phyloP scores from a whole-genome alignment of 2,797 vertebrate species.

The Epinephelus awoara region DNA sequence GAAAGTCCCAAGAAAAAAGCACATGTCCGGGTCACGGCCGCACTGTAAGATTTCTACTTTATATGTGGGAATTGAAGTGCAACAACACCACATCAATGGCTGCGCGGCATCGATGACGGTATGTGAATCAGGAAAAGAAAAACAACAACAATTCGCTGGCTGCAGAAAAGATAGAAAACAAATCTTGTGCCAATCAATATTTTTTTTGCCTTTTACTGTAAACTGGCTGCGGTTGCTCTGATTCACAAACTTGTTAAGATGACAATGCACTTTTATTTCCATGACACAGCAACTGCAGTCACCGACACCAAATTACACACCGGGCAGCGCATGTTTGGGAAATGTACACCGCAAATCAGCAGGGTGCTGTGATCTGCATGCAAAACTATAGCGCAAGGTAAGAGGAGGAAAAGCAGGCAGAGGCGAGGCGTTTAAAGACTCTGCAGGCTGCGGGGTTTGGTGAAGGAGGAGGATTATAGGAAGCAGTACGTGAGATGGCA shows the following conservation, averaged over 20 bases:
- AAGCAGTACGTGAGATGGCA: constrained; percentile 67
- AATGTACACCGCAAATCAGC: constrained; percentile 60
- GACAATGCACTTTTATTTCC: constrained; percentile 65
- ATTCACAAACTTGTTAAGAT: constrained; percentile 67
- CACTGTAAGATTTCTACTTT: constrained; percentile 32
- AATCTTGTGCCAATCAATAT: constrained; percentile 31
- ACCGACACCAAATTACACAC: constrained; percentile 61
- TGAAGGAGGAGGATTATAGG: constrained; percentile 48
- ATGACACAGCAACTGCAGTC: constrained; percentile 57
- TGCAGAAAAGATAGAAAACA: constrained; percentile 22
- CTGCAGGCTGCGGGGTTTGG: constrained; percentile 42
- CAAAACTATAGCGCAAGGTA: constrained; percentile 34
- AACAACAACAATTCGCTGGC: constrained; percentile 32
- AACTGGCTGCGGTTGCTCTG: constrained; percentile 64
- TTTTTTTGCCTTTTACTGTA: constrained; percentile 61
- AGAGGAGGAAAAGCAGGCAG: constrained; percentile 14
- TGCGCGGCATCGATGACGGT: constrained; percentile 7
- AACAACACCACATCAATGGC: constrained; percentile 33
- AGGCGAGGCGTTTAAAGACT: constrained; percentile 27
- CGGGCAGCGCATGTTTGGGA: constrained; percentile 58
- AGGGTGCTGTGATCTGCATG: constrained; percentile 38
- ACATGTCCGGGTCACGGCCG: constrained; percentile 7
- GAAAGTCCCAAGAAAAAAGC: constrained; percentile 47
- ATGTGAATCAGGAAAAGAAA: background rate
- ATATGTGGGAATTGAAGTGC: constrained; percentile 36